Evolutionary conservation across 2,888 invertebrate genomes (phyloP).

Genomic region (Morpho helenor): DNA sequence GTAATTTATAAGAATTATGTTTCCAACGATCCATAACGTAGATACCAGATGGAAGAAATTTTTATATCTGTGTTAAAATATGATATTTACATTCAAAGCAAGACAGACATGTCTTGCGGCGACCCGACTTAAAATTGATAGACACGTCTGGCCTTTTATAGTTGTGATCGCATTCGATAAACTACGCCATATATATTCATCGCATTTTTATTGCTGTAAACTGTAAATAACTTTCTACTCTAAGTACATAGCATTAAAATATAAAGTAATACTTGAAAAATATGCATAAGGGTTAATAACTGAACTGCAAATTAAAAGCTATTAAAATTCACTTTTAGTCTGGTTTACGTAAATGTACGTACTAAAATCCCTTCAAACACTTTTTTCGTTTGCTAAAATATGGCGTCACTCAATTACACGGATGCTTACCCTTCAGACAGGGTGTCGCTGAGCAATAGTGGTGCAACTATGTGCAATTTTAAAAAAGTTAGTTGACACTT

Average conservation of each 20-base stretch:
- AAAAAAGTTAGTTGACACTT: background rate
- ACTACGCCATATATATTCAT: constrained; percentile 1
- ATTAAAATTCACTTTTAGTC: constrained; percentile 6
- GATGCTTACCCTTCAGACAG: constrained; percentile 10
- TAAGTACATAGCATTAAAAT: too few species aligned
- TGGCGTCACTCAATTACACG: constrained; percentile 19
- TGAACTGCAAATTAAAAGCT: too few species aligned
- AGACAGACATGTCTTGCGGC: background rate
- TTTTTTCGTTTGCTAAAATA: constrained; percentile 12
- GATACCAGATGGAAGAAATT: background rate
- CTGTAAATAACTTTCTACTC: background rate
- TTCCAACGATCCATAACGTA: too few species aligned
- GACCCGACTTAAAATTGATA: background rate
- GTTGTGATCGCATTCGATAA: background rate
- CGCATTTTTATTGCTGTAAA: constrained; percentile 3
- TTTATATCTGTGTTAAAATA: background rate
- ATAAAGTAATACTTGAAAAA: too few species aligned
- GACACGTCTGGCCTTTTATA: background rate
- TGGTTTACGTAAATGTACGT: constrained; percentile 3
- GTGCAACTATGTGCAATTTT: background rate
- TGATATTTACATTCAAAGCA: background rate
- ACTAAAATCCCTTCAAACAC: constrained; percentile 1
- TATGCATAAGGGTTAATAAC: too few species aligned
- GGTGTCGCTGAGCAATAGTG: constrained; percentile 11
- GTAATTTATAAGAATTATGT: too few species aligned